phyloP scores from a whole-genome alignment of 2,888 invertebrate species.

The Andrena trimmerana region DNA sequence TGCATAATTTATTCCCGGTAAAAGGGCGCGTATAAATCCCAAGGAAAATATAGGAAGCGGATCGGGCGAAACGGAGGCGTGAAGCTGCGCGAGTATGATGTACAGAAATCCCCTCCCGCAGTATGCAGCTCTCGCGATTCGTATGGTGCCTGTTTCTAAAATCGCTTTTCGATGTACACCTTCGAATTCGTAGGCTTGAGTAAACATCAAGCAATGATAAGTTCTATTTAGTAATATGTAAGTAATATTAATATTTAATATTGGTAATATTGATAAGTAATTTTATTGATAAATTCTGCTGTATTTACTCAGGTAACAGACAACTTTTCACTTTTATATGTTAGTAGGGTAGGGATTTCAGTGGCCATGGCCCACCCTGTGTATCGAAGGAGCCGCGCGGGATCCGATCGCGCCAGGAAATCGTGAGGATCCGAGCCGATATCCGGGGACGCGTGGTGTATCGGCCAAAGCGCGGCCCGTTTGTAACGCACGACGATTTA shows the following conservation, averaged over 20 bases:
- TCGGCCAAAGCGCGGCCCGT: constrained; percentile 48
- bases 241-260: no score
- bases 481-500: constrained; percentile 54
- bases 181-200: not conserved
- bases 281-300: no score
- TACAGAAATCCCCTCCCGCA: not conserved
- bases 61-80: not conserved
- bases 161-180: not conserved
- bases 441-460: not conserved
- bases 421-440: not conserved
- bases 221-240: no score
- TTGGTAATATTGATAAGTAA: no score
- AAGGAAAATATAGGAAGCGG: constrained; percentile 38
- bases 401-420: not conserved
- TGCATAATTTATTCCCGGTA: constrained; percentile 64
- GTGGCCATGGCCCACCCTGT: not conserved
- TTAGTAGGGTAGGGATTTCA: no score
- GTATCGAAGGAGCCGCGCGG: not conserved
- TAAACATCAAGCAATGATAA: no score
- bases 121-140: no score
- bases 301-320: no score
- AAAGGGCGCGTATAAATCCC: constrained; percentile 55
- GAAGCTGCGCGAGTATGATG: not conserved
- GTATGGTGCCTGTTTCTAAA: no score
- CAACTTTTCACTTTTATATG: no score